Percentiles rank a stretch among this genome's conserved stretches.
phyloP scores from a whole-genome alignment of 2,113 vertebrate species.

The Siphamia tubifer region DNA sequence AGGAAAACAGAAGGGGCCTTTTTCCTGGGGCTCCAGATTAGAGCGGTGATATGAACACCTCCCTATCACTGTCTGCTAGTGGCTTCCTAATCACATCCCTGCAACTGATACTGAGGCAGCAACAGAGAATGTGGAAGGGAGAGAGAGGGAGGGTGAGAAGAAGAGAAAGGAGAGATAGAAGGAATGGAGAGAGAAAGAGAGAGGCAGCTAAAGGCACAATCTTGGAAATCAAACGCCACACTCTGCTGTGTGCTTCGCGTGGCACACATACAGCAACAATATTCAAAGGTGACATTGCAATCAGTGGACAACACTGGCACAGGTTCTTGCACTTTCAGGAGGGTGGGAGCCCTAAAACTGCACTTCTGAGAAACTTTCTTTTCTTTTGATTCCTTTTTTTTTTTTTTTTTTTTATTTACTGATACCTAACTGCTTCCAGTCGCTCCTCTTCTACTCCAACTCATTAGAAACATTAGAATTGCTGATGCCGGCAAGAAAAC shows the following conservation, averaged over 20 bases:
- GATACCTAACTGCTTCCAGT: constrained; percentile 54
- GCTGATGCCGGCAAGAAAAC: constrained; percentile 79
- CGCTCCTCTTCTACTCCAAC: constrained; percentile 55
- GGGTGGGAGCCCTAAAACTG: constrained; percentile 1
- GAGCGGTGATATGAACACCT: constrained; percentile 51
- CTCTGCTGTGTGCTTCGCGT: constrained; percentile 14
- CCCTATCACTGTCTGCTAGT: constrained; percentile 48
- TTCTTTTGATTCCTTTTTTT: constrained; percentile 13
- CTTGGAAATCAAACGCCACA: constrained; percentile 50
- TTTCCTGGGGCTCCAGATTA: constrained; percentile 48
- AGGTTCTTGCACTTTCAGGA: neutral
- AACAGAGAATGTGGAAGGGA: constrained; percentile 23
- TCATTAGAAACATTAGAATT: constrained; percentile 79
- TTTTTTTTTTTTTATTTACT: constrained; percentile 47
- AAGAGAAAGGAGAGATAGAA: constrained; percentile 12
- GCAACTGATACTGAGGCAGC: constrained; percentile 49
- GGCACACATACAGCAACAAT: constrained; percentile 19
- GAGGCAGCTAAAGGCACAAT: constrained; percentile 41
- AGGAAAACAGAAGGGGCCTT: constrained; percentile 27
- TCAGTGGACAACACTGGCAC: constrained; percentile 33
- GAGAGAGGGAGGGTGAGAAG: constrained; percentile 27
- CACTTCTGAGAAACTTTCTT: constrained; percentile 49
- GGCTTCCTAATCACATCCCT: constrained; percentile 55
- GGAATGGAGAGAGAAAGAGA: neutral
- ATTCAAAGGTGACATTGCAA: constrained; percentile 62